phyloP scores from a whole-genome alignment of 2,888 invertebrate genomes.

The Dryobotodes eremita region DNA sequence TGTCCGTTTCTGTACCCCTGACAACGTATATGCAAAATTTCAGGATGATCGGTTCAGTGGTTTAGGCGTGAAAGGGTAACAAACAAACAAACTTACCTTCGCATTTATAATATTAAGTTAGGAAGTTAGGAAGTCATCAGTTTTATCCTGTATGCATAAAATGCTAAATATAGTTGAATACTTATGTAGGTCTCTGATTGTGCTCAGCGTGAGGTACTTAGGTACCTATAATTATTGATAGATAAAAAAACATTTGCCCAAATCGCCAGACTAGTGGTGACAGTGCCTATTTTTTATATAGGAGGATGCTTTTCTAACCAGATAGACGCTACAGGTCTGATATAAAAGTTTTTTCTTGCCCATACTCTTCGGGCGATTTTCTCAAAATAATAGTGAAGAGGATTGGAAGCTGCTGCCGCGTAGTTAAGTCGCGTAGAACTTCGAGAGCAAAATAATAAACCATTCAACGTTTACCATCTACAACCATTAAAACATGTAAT shows the following conservation, averaged over 20 bases:
- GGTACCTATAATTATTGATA: neutral
- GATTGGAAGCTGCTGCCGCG: neutral
- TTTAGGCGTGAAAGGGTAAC: too few species aligned
- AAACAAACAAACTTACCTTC: too few species aligned
- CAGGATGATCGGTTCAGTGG: too few species aligned
- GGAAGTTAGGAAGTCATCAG: neutral
- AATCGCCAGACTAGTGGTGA: neutral
- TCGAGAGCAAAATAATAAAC: too few species aligned
- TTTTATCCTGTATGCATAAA: neutral
- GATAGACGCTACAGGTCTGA: neutral
- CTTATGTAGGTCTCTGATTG: neutral
- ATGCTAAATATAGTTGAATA: neutral
- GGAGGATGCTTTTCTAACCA: neutral
- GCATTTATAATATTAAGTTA: too few species aligned
- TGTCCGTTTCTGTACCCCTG: too few species aligned
- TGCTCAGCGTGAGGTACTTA: neutral
- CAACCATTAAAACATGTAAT: constrained; percentile 20
- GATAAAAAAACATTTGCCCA: neutral
- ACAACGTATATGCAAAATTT: too few species aligned
- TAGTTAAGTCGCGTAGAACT: neutral
- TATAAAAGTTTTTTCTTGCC: neutral
- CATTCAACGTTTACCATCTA: neutral
- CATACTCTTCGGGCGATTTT: too few species aligned
- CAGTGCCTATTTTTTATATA: neutral
- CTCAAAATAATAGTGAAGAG: neutral